Evolutionary conservation across 2,888 invertebrate species (phyloP).

Genomic region (Caenorhabditis drosophilae): DNA sequence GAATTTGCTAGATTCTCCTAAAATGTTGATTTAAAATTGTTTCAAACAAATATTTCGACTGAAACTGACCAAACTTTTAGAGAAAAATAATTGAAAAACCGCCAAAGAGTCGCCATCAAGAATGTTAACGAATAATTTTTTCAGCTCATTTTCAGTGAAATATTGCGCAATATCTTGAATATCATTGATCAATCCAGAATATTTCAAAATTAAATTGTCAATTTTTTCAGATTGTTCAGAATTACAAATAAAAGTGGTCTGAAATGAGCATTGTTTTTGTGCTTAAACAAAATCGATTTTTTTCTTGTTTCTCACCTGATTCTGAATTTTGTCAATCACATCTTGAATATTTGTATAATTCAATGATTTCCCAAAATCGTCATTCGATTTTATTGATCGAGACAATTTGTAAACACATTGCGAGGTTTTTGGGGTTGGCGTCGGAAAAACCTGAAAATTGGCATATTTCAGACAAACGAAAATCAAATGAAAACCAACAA

Average conservation of each 20-base stretch:
- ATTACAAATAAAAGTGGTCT: background rate
- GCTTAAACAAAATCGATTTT: background rate
- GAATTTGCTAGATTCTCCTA: conserved; percentile 17
- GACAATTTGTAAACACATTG: conserved; percentile 22
- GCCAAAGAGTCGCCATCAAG: conserved; percentile 10
- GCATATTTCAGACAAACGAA: no score
- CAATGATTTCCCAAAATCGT: conserved; percentile 7
- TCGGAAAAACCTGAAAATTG: conserved; percentile 8
- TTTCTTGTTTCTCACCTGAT: background rate
- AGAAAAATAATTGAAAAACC: conserved; percentile 14
- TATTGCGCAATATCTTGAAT: conserved; percentile 12
- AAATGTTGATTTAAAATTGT: background rate
- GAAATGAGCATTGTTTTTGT: background rate
- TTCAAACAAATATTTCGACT: no score
- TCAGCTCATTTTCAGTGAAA: conserved; percentile 9
- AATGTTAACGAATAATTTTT: conserved; percentile 5
- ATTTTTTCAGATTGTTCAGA: background rate
- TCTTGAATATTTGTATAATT: conserved; percentile 23
- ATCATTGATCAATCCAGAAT: background rate
- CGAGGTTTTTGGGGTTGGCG: conserved; percentile 10
- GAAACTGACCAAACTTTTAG: conserved; percentile 12
- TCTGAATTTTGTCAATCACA: background rate
- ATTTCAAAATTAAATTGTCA: background rate
- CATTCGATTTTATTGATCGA: conserved; percentile 11
- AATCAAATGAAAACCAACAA: conserved; percentile 3